These are phyloP conservation scores for Octonoba sinensis DNA, from an alignment of 2,888 invertebrate genomes.

Conservation along the genomic window DNA sequence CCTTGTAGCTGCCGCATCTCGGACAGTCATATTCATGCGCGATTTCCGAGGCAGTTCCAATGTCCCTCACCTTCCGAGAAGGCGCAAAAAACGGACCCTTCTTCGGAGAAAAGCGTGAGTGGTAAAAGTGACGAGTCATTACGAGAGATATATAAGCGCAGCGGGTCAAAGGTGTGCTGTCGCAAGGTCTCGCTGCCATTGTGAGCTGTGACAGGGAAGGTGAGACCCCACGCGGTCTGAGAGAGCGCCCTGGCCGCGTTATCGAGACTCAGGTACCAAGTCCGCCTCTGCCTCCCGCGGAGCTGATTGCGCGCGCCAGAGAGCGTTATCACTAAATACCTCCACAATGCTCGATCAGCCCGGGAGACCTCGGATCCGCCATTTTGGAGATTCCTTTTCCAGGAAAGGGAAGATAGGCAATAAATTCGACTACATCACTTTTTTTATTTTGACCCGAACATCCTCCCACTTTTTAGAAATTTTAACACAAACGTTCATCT, in stretches of 20 bases:
- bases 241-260: slow-evolving; percentile 37
- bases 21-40: too few relatives aligned
- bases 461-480: too few relatives aligned
- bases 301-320: slow-evolving; percentile 10
- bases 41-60: too few relatives aligned
- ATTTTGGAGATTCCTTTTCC: too few relatives aligned
- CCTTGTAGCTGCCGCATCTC: too few relatives aligned
- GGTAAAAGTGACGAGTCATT: slow-evolving; percentile 36
- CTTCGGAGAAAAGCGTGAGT: slow-evolving; percentile 27
- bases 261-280: slow-evolving; percentile 35
- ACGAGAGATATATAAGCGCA: slow-evolving; percentile 14
- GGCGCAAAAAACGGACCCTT: too few relatives aligned
- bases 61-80: too few relatives aligned
- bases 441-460: too few relatives aligned
- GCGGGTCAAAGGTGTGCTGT: slow-evolving; percentile 25
- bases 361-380: background rate
- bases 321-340: slow-evolving; percentile 28
- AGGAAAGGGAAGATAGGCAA: too few relatives aligned
- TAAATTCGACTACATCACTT: too few relatives aligned
- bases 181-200: slow-evolving; percentile 36
- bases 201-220: slow-evolving; percentile 36
- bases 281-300: slow-evolving; percentile 53
- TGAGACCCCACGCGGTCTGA: slow-evolving; percentile 63
- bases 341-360: slow-evolving; percentile 19
- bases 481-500: too few relatives aligned